phyloP scores from a whole-genome alignment of 2,113 vertebrate species.

The Nymphicus hollandicus region DNA sequence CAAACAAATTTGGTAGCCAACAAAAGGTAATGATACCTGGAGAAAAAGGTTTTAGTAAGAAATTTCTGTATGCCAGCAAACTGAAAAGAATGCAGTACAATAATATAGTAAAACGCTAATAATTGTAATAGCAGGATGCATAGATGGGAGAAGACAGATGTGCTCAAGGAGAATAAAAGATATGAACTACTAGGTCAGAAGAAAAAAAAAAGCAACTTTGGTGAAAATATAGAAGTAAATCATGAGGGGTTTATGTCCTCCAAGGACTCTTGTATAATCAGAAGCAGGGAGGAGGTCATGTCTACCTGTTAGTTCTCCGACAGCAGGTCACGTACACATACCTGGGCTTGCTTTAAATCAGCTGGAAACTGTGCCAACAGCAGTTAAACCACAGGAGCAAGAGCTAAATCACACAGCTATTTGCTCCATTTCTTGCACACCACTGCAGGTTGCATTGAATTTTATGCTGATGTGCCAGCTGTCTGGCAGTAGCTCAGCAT shows the following conservation, averaged over 20 bases:
- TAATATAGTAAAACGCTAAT: neutral
- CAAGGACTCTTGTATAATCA: slow-evolving; percentile 5
- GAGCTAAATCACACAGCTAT: slow-evolving; percentile 18
- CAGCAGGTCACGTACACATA: neutral
- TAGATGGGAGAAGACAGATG: neutral
- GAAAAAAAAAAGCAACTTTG: neutral
- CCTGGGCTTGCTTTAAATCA: slow-evolving; percentile 29
- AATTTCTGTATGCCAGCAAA: neutral
- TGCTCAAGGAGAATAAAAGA: neutral
- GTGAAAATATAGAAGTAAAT: slow-evolving; percentile 3
- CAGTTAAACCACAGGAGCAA: neutral
- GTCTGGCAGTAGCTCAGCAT: neutral
- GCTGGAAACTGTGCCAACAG: slow-evolving; percentile 26
- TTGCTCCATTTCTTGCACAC: slow-evolving; percentile 21
- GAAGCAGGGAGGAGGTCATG: neutral
- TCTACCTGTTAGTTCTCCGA: neutral
- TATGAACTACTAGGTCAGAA: neutral
- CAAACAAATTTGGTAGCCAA: neutral
- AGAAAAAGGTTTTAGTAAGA: neutral
- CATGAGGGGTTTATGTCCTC: neutral
- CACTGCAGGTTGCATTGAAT: neutral
- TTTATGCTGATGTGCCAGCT: neutral
- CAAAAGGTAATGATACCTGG: neutral
- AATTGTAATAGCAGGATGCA: neutral
- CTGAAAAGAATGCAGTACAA: neutral